These are phyloP conservation scores for Cyclophora punctaria DNA, from an alignment of 2,888 invertebrate genomes.

Conservation along the genomic window DNA sequence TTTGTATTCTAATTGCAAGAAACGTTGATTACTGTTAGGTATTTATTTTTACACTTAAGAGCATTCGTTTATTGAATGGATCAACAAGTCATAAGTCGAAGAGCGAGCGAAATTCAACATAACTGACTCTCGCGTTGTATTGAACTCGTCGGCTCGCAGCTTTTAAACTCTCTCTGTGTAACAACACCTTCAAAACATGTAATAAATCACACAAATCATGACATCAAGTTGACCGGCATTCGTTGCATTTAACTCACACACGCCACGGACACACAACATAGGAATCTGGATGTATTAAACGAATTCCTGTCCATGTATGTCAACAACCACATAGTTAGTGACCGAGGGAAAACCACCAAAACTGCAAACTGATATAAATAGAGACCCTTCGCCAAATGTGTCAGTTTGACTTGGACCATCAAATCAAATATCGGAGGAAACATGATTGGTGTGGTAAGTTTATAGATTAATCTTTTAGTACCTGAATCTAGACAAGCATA, in stretches of 20 bases:
- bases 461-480: not conserved
- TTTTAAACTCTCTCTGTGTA: no score
- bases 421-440: conserved; percentile 18
- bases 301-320: conserved; percentile 24
- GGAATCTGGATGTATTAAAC: conserved; percentile 21
- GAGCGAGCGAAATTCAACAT: no score
- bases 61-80: no score
- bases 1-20: no score
- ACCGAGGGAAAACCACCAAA: conserved; percentile 24
- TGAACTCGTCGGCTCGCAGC: no score
- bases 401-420: conserved; percentile 18
- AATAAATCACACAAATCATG: no score
- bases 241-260: conserved; percentile 1
- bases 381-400: conserved; percentile 12
- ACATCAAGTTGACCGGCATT: not conserved
- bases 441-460: conserved; percentile 47
- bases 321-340: not conserved
- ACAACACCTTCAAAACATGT: no score
- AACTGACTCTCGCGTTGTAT: no score
- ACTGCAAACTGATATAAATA: conserved; percentile 30
- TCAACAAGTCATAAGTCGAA: no score
- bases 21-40: no score
- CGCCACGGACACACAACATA: conserved; percentile 4
- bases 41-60: no score
- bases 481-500: no score